Percentiles rank a stretch among this genome's conserved stretches.
phyloP scores from a whole-genome alignment of 2,888 invertebrate species.

The Iphiclides podalirius region DNA sequence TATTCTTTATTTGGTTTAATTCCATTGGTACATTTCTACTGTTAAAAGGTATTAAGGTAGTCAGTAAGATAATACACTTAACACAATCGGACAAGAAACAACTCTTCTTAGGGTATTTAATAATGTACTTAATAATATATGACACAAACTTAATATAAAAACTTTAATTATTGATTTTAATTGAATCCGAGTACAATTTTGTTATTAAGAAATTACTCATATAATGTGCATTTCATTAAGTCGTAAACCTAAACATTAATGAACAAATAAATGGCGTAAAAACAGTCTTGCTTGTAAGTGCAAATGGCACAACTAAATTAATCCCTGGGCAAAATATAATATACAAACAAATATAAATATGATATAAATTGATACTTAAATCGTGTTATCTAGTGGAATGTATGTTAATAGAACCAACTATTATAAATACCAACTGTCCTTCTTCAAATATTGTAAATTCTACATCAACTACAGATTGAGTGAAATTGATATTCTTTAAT shows the following conservation, averaged over 20 bases:
- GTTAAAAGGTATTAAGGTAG: conserved; percentile 14
- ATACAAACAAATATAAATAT: conserved; percentile 18
- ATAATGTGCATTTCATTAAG: not conserved
- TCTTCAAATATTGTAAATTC: conserved; percentile 4
- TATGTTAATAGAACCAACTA: conserved; percentile 8
- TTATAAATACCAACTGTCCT: conserved; percentile 5
- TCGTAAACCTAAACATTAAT: conserved; percentile 11
- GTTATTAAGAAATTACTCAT: not conserved
- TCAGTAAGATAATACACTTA: not conserved
- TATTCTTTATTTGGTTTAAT: conserved; percentile 50
- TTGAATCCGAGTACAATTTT: not conserved
- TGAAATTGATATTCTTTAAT: conserved; percentile 7
- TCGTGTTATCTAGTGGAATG: conserved; percentile 20
- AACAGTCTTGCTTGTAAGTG: conserved; percentile 15
- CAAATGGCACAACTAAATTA: conserved; percentile 17
- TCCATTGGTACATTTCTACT: conserved; percentile 46
- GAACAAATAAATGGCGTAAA: conserved; percentile 11
- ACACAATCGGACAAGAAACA: not conserved
- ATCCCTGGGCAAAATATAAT: conserved; percentile 11
- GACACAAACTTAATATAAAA: conserved; percentile 19
- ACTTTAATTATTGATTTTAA: not conserved
- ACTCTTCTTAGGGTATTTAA: no score
- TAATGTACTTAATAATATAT: conserved; percentile 14
- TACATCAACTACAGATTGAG: conserved; percentile 17
- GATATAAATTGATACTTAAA: conserved; percentile 10